Evolutionary conservation across 2,797 vertebrate genomes (phyloP), one percentile per base, ranked within the genome.

Genomic region (Manis crassicaudata): DNA sequence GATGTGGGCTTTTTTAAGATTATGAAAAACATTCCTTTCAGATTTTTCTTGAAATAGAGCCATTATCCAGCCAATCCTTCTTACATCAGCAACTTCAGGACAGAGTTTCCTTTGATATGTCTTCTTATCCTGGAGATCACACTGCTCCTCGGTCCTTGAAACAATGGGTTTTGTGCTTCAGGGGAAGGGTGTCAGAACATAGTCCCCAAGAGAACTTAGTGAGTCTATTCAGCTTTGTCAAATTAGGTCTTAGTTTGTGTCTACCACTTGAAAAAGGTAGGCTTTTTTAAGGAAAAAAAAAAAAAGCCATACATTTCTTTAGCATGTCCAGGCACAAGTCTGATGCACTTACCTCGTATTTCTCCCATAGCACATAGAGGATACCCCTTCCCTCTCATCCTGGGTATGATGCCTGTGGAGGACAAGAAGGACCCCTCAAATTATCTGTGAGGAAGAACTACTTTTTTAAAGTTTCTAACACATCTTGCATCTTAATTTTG

Each of bases 1-100:
- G 65, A 88, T 84, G 35, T 68, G 43, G 37, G 29, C 7, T 75
- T 96, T 95, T 93, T 84, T 29, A 88, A 68, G 80, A 84, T 77
- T 62, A 63, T 40, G 50, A 68, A 83, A 89, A 93, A 73, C 73
- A 62, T n/a, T 77, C 8, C 58, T 84, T 95, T 60, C 83, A 80
- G 58, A 65, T 73, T 67, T 67, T 95, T 88, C 23, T 91, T 93
- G 50, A 88, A 93, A 68, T 91, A 67, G 50, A 72, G 20, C 35
- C 40, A 80, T 91, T 93, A 50, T 80, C 67, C 40, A 93, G 67
- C n/a, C 73, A 72, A 84, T 14, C 18, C 9, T 84, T 60, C 58
- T 88, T 84, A 80, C 43, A 84, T 60, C 56, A 54, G 29, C n/a
- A 91, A 91, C 50, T 60, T 83, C 17, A 91, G 72, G 83, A 62